Percentiles rank a stretch among this genome's conserved stretches.
Conservation (phyloP, 2,797 vertebrate species). For the Rhinatrema bivittatum region DNA sequence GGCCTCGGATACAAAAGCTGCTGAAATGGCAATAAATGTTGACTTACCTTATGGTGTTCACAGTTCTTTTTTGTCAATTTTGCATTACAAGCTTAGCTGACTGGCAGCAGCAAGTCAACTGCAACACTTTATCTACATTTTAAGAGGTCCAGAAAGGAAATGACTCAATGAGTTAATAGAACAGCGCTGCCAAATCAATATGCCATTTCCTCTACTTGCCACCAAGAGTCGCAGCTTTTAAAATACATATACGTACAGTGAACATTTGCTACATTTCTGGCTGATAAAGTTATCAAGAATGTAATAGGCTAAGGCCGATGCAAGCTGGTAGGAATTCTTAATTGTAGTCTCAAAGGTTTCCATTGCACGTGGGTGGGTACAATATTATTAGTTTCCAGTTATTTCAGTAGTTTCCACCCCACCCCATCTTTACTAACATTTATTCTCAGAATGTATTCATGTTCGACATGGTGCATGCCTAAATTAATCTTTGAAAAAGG, state of each 20-base stretch:
- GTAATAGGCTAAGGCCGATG: too few relatives aligned
- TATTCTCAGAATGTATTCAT: too few relatives aligned
- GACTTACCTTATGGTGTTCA: slow-evolving; percentile 15
- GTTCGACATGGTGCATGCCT: too few relatives aligned
- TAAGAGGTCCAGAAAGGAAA: slow-evolving; percentile 23
- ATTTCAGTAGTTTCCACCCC: too few relatives aligned
- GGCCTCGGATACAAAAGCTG: not conserved
- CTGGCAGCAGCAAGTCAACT: not conserved
- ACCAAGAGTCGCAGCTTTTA: not conserved
- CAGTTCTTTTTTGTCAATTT: not conserved
- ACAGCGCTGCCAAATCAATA: slow-evolving; percentile 14
- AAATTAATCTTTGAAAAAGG: too few relatives aligned
- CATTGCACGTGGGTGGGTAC: too few relatives aligned
- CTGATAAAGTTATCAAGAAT: too few relatives aligned
- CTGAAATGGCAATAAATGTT: not conserved
- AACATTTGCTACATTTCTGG: too few relatives aligned
- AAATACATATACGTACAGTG: not conserved
- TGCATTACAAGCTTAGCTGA: not conserved
- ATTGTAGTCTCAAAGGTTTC: too few relatives aligned
- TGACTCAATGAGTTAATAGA: slow-evolving; percentile 20
- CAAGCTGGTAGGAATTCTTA: too few relatives aligned
- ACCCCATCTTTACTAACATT: too few relatives aligned
- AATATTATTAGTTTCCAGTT: too few relatives aligned
- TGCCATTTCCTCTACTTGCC: not conserved
- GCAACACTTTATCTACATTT: not conserved